Evolutionary conservation across 1,140 invertebrate genomes (phyloP), one percentile per base, ranked within the genome.

Genomic region (Drosophila parabipectinata): DNA sequence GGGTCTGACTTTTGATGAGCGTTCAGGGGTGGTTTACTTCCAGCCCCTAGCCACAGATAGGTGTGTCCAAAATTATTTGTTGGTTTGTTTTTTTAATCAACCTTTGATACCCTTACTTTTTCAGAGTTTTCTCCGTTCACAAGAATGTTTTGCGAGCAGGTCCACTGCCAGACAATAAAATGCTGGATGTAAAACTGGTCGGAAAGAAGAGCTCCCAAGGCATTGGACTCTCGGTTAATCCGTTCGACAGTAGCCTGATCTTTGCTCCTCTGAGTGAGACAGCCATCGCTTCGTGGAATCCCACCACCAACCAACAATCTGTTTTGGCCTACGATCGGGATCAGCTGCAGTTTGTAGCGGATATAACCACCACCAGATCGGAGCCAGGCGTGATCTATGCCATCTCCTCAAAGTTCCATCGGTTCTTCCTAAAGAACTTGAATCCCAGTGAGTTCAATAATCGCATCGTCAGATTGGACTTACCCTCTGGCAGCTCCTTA

Each of bases 161-260:
- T 9, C 95, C 96, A 0, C 93, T 94, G 3, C 93, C 94, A 1
- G 94, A 94, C 63, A 94, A 94, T n/a, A 93, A 95, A 62, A 94
- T 95, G 64, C 85, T 97, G 44, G 95, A 96, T 0, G 95, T 97
- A 0, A 94, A 94, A 37, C 91, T 97, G 32, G 95, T 96, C 1
- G 96, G 96, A 1, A 95, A 94, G 67, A 97, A 97, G 90, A 96
- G 96, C 0, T 97, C 96, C 3, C 96, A 97, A 90, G 96, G 96
- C 14, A 93, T 97, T 1, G 95, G 95, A 1, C 72, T 97, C 9
- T 93, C 95, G 0, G 93, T 96, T 0, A 95, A 96, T 69, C 94
- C 94, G 1, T 92, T 92, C 1, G 95, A 96, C 62, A 95, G 96
- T 45, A 94, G 94, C 7, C 93, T 97, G 18, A 93, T 95, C 44